Conservation (phyloP, 1,140 invertebrate species). For the Brachionus plicatilis region DNA sequence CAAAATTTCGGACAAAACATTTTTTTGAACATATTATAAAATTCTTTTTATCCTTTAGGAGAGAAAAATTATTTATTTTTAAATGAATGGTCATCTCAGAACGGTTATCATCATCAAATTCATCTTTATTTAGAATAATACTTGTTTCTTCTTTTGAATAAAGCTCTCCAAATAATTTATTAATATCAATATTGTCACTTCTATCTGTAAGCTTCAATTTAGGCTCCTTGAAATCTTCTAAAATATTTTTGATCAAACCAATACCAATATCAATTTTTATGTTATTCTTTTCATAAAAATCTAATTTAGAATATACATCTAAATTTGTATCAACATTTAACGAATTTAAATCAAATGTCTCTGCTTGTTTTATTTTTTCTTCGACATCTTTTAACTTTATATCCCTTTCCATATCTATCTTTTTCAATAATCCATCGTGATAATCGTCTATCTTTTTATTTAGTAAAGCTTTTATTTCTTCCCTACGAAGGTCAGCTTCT, state of each 20-base stretch:
- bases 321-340: background rate
- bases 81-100: background rate
- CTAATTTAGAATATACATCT: no score
- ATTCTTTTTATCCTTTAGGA: background rate
- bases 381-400: background rate
- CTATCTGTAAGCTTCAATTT: background rate
- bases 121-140: background rate
- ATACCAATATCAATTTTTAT: no score
- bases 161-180: background rate
- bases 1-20: background rate
- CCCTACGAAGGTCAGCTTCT: background rate
- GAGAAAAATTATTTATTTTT: background rate
- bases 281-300: no score
- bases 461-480: background rate
- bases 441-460: background rate
- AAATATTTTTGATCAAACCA: no score
- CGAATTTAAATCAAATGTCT: background rate
- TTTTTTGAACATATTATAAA: background rate
- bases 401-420: background rate
- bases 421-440: background rate
- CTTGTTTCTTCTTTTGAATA: background rate
- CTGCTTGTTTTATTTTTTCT: background rate
- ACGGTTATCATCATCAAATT: background rate
- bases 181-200: background rate
- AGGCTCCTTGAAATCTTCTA: background rate